These are phyloP conservation scores for Sebastes kiyomatsui DNA, from an alignment of 2,797 vertebrate genomes.

Conservation along the genomic window DNA sequence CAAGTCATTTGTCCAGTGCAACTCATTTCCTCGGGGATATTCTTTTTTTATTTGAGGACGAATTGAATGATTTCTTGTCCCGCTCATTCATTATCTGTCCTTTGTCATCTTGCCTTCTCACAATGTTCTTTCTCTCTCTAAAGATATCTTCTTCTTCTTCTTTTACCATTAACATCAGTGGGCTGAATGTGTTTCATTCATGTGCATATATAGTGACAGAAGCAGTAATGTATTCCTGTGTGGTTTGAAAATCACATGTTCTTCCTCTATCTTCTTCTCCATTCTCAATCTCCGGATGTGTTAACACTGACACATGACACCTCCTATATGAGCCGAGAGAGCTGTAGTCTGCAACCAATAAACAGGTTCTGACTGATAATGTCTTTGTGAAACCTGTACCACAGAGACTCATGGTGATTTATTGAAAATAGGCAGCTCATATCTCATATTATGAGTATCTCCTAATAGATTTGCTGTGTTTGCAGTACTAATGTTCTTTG, in stretches of 20 bases:
- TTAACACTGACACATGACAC: constrained; percentile 53
- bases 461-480: not conserved
- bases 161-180: not conserved
- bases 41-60: constrained; percentile 12
- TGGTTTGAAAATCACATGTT: constrained; percentile 35
- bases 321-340: constrained; percentile 31
- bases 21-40: not conserved
- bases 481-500: not conserved
- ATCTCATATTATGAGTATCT: not conserved
- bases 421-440: not conserved
- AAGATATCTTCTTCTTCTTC: not conserved
- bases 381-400: constrained; percentile 13
- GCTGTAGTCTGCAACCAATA: constrained; percentile 25
- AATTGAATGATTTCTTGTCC: not conserved
- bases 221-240: constrained; percentile 18
- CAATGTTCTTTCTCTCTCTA: not conserved
- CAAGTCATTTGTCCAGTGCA: constrained; percentile 2
- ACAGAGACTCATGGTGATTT: not conserved
- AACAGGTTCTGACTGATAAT: constrained; percentile 34
- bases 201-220: not conserved
- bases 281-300: constrained; percentile 55
- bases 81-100: constrained; percentile 11
- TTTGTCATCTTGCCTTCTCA: not conserved
- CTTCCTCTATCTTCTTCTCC: constrained; percentile 14
- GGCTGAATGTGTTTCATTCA: constrained; percentile 18